Base-by-base conservation (phyloP, 2,888 invertebrate species). In the Drosophila atroscutellata region DNA sequence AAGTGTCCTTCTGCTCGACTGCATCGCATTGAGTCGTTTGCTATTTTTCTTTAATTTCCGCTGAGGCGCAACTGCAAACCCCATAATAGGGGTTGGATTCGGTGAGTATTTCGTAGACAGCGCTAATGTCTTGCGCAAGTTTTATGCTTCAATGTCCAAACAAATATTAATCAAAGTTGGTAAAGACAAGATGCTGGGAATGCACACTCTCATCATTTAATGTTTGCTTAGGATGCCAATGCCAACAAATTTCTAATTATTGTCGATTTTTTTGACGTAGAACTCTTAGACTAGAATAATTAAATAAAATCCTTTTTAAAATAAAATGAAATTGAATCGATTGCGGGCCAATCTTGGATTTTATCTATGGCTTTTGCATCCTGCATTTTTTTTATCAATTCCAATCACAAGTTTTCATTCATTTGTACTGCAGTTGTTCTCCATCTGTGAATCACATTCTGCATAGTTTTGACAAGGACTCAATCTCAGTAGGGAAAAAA, bases 1-100 rank as follows among this genome's bases (percentile, higher is more conserved):
- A 84, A 89, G 83, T 90, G 79, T 80, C 83, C 75, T 89, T 73
- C 77, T 80, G 90, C 88, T 81, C 81, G 82, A 90, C 73, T 82
- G 76, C 70, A 47, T 60, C 28, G 34, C 57, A 62, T 39, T 72
- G 52, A 60, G 67, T 37, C 55, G 47, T 54, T 62, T 52, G 45
- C 67, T 67, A 78, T 86, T 78, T 89, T 86, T 68, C 71, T 78
- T 83, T 54, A 66, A 80, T 82, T 87, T 85, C 58, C 66, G 56
- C 54, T 74, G 47, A 70, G 63, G 37, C 54, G 65, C 77, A 81
- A 69, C 81, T 60, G 73, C 78, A 74, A 78, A 54, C 60, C 69
- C 64, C 61, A 36, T 32, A 56, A 58, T 70, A 61, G 77, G 89
- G 87, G 76, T 81, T 56, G 68, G 49, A 68, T 73, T 68, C 66